These are phyloP conservation scores for Noctua comes DNA, from an alignment of 2,888 invertebrate genomes.

Conservation along the genomic window DNA sequence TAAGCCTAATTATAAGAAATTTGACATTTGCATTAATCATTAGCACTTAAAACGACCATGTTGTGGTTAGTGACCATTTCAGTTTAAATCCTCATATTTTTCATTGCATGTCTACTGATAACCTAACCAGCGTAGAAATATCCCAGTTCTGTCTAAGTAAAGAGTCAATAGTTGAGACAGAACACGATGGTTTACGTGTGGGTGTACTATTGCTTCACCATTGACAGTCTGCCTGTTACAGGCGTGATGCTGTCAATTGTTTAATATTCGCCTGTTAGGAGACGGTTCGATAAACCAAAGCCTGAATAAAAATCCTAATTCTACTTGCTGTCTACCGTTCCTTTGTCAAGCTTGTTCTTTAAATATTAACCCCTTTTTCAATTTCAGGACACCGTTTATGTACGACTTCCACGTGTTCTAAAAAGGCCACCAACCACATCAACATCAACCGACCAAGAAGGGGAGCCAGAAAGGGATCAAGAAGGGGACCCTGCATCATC, in stretches of 20 bases:
- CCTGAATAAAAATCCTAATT: not conserved
- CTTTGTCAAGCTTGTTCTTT: not conserved
- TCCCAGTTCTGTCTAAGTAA: not conserved
- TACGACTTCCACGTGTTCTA: not conserved
- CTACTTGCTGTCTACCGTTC: not conserved
- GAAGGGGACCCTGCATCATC: not conserved
- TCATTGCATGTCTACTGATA: not conserved
- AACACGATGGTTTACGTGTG: not conserved
- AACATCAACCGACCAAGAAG: not conserved
- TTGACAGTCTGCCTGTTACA: not conserved
- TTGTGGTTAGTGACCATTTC: not conserved
- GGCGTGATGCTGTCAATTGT: not conserved
- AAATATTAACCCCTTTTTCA: not conserved
- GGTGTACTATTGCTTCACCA: not conserved
- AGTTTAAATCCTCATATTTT: not conserved
- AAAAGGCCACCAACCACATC: slow-evolving; percentile 17
- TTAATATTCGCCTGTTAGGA: not conserved
- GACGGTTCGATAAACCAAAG: not conserved
- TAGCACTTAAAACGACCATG: not conserved
- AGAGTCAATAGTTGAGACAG: not conserved
- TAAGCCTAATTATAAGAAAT: not conserved
- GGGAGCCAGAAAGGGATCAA: not conserved
- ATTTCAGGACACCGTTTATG: slow-evolving; percentile 40
- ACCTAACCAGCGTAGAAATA: not conserved
- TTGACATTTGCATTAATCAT: not conserved